A percentile compares a stretch with the other conserved stretches of the same genome.
These are phyloP conservation scores for Whitmania pigra DNA, from an alignment of 1,140 invertebrate genomes.

Conservation along the genomic window DNA sequence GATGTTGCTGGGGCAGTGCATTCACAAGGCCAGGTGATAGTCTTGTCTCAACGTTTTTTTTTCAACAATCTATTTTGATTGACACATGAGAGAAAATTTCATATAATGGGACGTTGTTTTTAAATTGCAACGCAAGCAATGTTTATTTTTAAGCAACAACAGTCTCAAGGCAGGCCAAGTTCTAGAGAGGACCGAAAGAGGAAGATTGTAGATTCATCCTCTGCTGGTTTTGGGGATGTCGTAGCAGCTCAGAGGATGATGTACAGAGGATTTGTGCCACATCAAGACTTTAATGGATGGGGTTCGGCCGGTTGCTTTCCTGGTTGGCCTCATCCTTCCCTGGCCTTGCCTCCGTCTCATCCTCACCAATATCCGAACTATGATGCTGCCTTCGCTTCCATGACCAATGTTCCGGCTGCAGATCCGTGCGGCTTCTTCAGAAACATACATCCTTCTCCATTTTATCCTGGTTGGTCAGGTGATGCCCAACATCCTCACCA, in stretches of 20 bases:
- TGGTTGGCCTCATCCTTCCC: neutral
- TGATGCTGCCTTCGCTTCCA: neutral
- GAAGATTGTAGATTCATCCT: neutral
- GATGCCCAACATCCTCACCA: constrained; percentile 6
- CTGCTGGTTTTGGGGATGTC: neutral
- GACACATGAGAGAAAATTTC: neutral
- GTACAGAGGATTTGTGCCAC: neutral
- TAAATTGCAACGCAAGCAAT: too few relatives aligned
- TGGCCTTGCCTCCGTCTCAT: neutral
- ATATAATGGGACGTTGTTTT: too few relatives aligned
- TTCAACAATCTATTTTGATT: neutral
- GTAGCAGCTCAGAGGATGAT: constrained; percentile 9
- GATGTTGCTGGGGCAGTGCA: neutral
- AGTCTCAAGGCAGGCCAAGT: neutral
- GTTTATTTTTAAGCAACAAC: neutral
- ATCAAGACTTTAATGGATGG: constrained; percentile 1
- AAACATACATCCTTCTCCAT: constrained; percentile 2
- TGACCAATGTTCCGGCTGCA: neutral
- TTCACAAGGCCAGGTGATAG: neutral
- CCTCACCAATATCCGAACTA: constrained; percentile 2
- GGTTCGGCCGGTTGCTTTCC: neutral
- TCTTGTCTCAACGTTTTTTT: neutral
- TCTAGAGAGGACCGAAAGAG: neutral
- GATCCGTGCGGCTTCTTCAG: neutral
- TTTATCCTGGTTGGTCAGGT: constrained; percentile 7